These are phyloP conservation scores for Gymnogyps californianus DNA, from an alignment of 2,113 vertebrate species.

Conservation along the genomic window DNA sequence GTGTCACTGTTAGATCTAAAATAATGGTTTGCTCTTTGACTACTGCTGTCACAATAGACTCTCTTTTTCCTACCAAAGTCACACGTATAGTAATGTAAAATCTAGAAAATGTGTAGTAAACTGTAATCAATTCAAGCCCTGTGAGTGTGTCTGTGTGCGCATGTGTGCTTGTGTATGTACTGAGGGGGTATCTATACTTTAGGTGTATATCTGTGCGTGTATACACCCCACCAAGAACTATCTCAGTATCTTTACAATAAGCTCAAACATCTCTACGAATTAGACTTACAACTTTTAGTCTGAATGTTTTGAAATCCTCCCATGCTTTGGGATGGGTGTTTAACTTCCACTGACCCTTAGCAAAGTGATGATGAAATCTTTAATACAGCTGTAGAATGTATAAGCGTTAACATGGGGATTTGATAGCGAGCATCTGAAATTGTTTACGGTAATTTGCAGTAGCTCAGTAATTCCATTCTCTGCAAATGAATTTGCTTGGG, in stretches of 20 bases:
- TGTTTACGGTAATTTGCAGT: background rate
- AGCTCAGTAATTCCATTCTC: background rate
- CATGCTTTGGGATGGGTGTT: background rate
- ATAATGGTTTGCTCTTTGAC: slow-evolving; percentile 31
- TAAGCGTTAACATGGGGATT: background rate
- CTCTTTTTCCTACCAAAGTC: background rate
- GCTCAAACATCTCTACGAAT: background rate
- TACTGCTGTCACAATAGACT: background rate
- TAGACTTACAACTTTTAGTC: background rate
- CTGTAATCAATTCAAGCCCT: background rate
- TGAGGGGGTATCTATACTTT: accelerated
- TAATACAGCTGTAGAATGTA: background rate
- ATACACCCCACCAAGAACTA: background rate
- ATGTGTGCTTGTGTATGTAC: background rate
- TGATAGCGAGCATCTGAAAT: background rate
- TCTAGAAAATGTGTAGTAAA: background rate
- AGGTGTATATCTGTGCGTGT: background rate
- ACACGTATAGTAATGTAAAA: background rate
- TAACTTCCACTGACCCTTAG: background rate
- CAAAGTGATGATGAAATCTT: background rate
- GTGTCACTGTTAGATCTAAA: slow-evolving; percentile 78
- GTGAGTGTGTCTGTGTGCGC: background rate
- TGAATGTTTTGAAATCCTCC: background rate
- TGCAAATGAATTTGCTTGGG: slow-evolving; percentile 27
- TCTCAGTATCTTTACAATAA: background rate